These are phyloP conservation scores for Casuarius casuarius DNA, from an alignment of 2,113 vertebrate genomes.

Conservation along the genomic window DNA sequence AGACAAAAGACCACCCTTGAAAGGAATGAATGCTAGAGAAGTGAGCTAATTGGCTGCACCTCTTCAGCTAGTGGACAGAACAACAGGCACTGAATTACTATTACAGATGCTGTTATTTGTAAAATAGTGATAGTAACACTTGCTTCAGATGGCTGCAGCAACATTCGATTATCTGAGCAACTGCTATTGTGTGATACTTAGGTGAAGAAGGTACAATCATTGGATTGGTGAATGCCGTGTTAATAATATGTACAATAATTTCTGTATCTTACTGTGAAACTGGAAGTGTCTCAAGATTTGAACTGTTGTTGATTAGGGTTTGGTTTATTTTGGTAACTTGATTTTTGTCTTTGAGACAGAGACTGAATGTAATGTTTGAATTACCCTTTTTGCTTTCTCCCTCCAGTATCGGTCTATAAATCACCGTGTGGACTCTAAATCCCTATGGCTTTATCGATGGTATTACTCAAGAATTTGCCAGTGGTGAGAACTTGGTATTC, in stretches of 20 bases:
- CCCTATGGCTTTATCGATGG: conserved; percentile 89
- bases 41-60: neutral
- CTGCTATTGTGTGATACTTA: neutral
- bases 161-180: neutral
- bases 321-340: neutral
- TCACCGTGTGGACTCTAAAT: conserved; percentile 88
- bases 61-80: accelerated
- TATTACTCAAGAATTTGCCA: conserved; percentile 91
- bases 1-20: neutral
- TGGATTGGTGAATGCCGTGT: neutral
- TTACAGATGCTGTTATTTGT: neutral
- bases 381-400: neutral
- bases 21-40: neutral
- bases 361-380: neutral
- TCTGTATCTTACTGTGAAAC: neutral
- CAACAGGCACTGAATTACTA: neutral
- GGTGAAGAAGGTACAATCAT: neutral
- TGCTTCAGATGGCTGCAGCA: neutral
- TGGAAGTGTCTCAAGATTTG: neutral
- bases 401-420: conserved; percentile 94
- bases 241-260: neutral
- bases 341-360: neutral
- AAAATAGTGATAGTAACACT: neutral
- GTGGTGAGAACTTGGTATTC: conserved; percentile 78
- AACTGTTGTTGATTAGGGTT: neutral